Conservation (phyloP, 1,140 invertebrate species). For the Acromyrmex echinatior region DNA sequence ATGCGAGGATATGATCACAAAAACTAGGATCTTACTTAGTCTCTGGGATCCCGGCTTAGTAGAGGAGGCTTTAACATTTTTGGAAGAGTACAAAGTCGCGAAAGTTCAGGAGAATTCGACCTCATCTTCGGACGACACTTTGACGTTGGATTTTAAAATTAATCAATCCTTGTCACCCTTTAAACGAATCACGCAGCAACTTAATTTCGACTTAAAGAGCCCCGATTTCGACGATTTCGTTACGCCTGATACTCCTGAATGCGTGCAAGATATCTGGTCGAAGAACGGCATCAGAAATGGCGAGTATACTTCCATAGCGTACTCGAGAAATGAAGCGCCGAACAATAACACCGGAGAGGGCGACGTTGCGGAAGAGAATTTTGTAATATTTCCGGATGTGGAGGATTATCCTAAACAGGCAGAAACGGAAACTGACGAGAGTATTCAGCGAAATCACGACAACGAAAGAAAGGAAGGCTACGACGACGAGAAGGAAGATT, state of each 20-base stretch:
- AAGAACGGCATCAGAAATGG: conserved; percentile 81
- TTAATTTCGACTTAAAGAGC: conserved; percentile 90
- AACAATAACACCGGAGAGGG: conserved; percentile 16
- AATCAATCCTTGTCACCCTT: conserved; percentile 90
- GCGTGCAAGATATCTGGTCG: conserved; percentile 88
- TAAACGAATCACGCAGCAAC: conserved; percentile 92
- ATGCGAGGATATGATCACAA: conserved; percentile 92
- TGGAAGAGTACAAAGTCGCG: conserved; percentile 91
- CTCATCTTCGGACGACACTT: conserved; percentile 76
- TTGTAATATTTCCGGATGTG: conserved; percentile 84
- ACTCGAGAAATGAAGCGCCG: conserved; percentile 68
- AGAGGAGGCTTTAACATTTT: conserved; percentile 93
- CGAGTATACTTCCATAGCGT: conserved; percentile 68
- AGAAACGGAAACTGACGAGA: not conserved
- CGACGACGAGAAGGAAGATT: conserved; percentile 75
- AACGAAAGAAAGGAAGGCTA: conserved; percentile 70
- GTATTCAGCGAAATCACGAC: conserved; percentile 67
- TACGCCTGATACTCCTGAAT: conserved; percentile 89
- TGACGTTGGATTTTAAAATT: conserved; percentile 79
- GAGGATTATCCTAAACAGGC: conserved; percentile 81
- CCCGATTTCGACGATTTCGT: conserved; percentile 91
- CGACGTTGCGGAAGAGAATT: conserved; percentile 78
- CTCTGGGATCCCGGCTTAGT: conserved; percentile 94
- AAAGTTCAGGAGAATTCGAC: conserved; percentile 81
- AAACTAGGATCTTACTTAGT: conserved; percentile 92